Base-by-base conservation (phyloP, 92 coral and sea anemone genomes). In the Chrysogorgia sp. region DNA sequence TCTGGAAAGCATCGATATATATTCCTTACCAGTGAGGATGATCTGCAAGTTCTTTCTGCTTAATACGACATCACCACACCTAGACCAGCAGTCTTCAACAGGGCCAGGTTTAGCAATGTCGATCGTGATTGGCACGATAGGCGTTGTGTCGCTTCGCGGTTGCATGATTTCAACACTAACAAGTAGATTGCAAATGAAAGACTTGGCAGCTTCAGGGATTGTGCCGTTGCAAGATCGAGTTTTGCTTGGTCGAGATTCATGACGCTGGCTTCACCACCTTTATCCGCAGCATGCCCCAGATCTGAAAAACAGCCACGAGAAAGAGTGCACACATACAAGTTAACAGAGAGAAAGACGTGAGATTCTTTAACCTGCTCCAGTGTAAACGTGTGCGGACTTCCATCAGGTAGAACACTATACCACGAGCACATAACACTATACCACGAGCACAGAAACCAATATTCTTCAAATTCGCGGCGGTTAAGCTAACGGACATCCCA, bases 1-100 rank as follows among this genome's bases (percentile, higher is more conserved):
- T 58, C 64, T 58, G 64, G 64, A 58, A 58, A 21, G 64, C 64
- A 58, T 58, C 64, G 33, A 58, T 58, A 25, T 58, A 58, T 19
- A 30, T 31, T 58, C 24, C 2, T 58, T 58, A 21, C 64, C 64
- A 58, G 2, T 20, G 31, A 58, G 64, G 33, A 58, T 58, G 31
- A 19, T 2, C 64, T 12, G 33, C 29, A 58, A 58, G 64, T 58
- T 30, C 33, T 58, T 58, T 58, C 64, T 58, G 10, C 31, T 2
- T 10, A 58, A 31, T 30, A 19, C 31, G 5, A 58, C 64, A 21
- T 58, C 64, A 58, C 64, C 64, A 58, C 64, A 58, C 24, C 25
- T 58, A 10, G 64, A 20, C 64, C 64, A 58, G 31, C 64, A 58
- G 2, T 58, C 64, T 22, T 58, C 64, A 58, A 20, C 64, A 58